Base-by-base conservation (phyloP, 2,888 invertebrate species). In the Platypus cylindrus region DNA sequence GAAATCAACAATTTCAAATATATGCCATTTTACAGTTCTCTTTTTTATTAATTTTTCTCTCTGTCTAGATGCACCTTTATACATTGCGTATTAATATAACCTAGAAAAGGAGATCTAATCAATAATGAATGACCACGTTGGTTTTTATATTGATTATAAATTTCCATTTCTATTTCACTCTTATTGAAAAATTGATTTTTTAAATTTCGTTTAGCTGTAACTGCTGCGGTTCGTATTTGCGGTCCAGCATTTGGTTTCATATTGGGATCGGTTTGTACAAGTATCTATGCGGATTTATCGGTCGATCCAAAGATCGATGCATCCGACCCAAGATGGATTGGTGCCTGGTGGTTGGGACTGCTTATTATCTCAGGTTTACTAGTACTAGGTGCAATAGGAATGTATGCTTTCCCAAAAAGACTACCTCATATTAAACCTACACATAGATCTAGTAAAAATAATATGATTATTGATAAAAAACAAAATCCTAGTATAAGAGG, bases 281-380 rank as follows among this genome's bases (percentile, higher is more conserved):
- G 83, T 50, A 70, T 89, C 45, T 89, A 89, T 62, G 87, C 85
- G 24, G 77, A 89, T 60, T 75, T 89, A 13, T 68, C 79, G 2
- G 62, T 66, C 8, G 71, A 76, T 56, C 82, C 84, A 1, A 77
- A 76, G 45, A 81, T 83, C 51, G 75, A 77, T 46, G 75, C 79
- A 32, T 73, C 72, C 24, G 86, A 90, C 64, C 84, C 86, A 3
- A 70, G 82, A 60, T 94, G 91, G 90, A 83, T 94, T 30, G 93
- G 94, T 31, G 94, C 94, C 27, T 95, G 94, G 94, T 95, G 94
- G 94, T 67, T 95, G 38, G 91, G 86, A 29, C 71, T 87, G 57
- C 81, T 89, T 44, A 67, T 91, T 51, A 87, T 91, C 51, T 83
- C 90, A 2, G 73, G 76, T 2, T 70, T 89, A 49, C 74, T 93